These are phyloP conservation scores for Camponotus fellah DNA, from an alignment of 2,888 invertebrate genomes.

Conservation along the genomic window DNA sequence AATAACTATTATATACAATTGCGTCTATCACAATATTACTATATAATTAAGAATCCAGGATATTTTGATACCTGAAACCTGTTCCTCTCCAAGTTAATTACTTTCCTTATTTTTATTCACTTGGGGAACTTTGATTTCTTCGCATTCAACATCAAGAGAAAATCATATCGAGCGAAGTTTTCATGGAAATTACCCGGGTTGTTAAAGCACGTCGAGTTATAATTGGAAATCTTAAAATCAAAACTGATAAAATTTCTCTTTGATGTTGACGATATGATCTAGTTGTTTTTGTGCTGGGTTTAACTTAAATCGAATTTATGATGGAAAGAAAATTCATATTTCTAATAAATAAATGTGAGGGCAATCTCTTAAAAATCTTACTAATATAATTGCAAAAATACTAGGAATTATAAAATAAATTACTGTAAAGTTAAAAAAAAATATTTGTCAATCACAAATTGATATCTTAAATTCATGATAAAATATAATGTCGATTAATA, in stretches of 20 bases:
- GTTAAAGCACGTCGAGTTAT: slow-evolving; percentile 44
- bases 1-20: background rate
- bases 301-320: slow-evolving; percentile 9
- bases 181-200: slow-evolving; percentile 59
- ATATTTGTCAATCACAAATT: background rate
- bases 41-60: background rate
- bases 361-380: background rate
- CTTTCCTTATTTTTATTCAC: slow-evolving; percentile 57
- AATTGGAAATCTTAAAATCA: slow-evolving; percentile 61
- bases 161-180: slow-evolving; percentile 56
- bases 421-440: background rate
- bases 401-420: background rate
- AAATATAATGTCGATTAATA: background rate
- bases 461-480: background rate
- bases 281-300: background rate
- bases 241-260: slow-evolving; percentile 48
- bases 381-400: no score
- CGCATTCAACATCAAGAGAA: slow-evolving; percentile 22
- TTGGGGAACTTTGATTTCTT: slow-evolving; percentile 37
- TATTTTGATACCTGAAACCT: background rate
- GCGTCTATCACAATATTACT: background rate
- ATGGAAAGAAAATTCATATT: background rate
- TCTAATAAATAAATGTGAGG: background rate
- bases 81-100: slow-evolving; percentile 40
- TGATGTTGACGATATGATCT: slow-evolving; percentile 31